Percentiles rank a stretch among this genome's conserved stretches.
Conservation (phyloP, 1,140 invertebrate genomes). For the Drosophila willistoni region DNA sequence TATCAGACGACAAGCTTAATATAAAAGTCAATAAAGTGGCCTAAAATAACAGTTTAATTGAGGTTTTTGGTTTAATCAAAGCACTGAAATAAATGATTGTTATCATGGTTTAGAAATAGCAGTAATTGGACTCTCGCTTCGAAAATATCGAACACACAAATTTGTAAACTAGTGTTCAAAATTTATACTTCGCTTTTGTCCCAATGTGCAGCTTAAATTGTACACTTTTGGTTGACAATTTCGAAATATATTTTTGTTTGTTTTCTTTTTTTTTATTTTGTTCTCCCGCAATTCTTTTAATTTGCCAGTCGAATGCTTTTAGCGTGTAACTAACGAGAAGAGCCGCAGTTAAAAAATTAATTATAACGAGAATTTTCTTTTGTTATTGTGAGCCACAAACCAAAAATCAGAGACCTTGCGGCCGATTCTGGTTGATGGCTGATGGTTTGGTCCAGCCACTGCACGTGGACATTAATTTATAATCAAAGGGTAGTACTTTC, state of each 20-base stretch:
- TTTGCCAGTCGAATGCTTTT: constrained; percentile 68
- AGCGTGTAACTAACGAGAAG: constrained; percentile 58
- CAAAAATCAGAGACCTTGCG: constrained; percentile 10
- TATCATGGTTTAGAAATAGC: no score
- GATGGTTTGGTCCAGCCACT: constrained; percentile 9
- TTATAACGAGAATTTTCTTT: constrained; percentile 46
- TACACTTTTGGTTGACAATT: constrained; percentile 29
- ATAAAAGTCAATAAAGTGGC: no score
- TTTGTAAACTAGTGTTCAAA: no score
- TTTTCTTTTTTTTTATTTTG: background rate
- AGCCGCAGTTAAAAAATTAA: constrained; percentile 55
- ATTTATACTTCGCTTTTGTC: no score
- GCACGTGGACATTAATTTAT: constrained; percentile 63
- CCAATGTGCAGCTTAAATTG: constrained; percentile 3
- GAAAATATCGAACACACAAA: no score
- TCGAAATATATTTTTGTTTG: background rate
- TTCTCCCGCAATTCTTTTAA: constrained; percentile 65
- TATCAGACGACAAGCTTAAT: no score
- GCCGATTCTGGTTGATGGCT: background rate
- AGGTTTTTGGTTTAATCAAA: no score
- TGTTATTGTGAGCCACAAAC: constrained; percentile 10
- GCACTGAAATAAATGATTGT: no score
- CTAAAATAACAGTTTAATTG: no score
- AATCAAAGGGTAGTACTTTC: constrained; percentile 72
- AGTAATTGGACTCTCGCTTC: no score